Evolutionary conservation across 2,888 invertebrate species (phyloP), one percentile per base, ranked within the genome.

Genomic region (Hylaea fasciaria): DNA sequence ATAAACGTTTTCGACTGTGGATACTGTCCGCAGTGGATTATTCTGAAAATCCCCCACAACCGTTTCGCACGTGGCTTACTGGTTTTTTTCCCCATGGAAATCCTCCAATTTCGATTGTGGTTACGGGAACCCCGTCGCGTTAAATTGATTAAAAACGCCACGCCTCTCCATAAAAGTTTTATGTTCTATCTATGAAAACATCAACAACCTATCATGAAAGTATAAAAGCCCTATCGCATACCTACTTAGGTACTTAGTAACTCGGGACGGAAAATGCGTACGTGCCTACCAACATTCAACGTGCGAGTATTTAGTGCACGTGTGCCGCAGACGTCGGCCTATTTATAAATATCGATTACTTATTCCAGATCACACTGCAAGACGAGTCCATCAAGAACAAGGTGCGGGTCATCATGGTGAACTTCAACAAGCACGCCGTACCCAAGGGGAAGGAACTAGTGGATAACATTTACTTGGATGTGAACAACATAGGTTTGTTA

Each of bases 361-460:
- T 35, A 53, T 87, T 82, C 22, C 83, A 93, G 93, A 93, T 93
- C 43, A 93, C 93, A 41, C 75, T 93, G 37, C 93, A 93, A 86
- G 93, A 93, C 78, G 91, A 91, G 70, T 72, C 83, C 8, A 87
- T 87, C 64, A 92, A 93, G 71, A 93, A 93, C 71, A 93, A 93
- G 81, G 93, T 93, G 7, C 73, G 93, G 68, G 93, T 92, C 4
- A 93, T 93, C 57, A 92, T 93, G 92, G 74, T 93, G 11, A 87
- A 87, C 64, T 92, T 93, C 68, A 74, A 82, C 0, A 80, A 77
- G 45, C 68, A 75, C 22, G 69, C 69, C 0, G 66, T 92, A 10
- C 88, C 91, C 0, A 86, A 84, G 63, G 75, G 78, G 68, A 91
- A 82, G 67, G 82, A 87, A 13, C 77, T 91, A 13, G 83, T 89